Evolutionary conservation across 2,888 invertebrate genomes (phyloP), one percentile per base, ranked within the genome.

Genomic region (Eupithecia tripunctaria): DNA sequence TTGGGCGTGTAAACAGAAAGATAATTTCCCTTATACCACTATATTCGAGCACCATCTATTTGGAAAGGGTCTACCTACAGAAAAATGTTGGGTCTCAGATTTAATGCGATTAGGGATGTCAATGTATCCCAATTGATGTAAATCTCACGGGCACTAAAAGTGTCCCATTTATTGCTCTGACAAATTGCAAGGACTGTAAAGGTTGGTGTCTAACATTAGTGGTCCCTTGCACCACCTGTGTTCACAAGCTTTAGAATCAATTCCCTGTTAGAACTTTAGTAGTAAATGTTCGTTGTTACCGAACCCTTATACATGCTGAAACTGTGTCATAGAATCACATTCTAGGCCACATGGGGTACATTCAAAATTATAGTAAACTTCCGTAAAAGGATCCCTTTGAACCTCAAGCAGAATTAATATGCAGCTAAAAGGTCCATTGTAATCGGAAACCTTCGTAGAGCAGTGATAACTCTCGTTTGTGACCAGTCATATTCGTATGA

Each of bases 21-120:
- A 70, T 78, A 73, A 73, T 71, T 67, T 80, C 68, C 74, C 75
- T 71, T 74, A 68, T 69, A 71, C 83, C 82, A 83, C 86, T 85
- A 84, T 83, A 79, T 85, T 87, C 87, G 81, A 87, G 82, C 84
- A 78, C 78, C 78, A 77, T 81, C 79, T 80, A 81, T 82, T 83
- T 51, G 65, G 74, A 75, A 75, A 76, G 80, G 77, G 56, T 56
- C 56, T 25, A 56, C 56, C 25, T 68, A 80, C 82, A 79, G 78
- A 81, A 82, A 88, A 87, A 85, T 85, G 83, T 84, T 83, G 83
- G 82, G 84, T 70, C 76, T 62, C 82, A 82, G 79, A 85, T 89
- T 89, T 88, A 86, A 88, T 86, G 86, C 84, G 81, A 78, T 80
- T 82, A 80, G 82, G 83, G 84, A 85, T 87, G 84, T 85, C 85